Evolutionary conservation across 37 sponge, comb jelly and placozoan species (phyloP).

Genomic region (Chondrosia reniformis): DNA sequence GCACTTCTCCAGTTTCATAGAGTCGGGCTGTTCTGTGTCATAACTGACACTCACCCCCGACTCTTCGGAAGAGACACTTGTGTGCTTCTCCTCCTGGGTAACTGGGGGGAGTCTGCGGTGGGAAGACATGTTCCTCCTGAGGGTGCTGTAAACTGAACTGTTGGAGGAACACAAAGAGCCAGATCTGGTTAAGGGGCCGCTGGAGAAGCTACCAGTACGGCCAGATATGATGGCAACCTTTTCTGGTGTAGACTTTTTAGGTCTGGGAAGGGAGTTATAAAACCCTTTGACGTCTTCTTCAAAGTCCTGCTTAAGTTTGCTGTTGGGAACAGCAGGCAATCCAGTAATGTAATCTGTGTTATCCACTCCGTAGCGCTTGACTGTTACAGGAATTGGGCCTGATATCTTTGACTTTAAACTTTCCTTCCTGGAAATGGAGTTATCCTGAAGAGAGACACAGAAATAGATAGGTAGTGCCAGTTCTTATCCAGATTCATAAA

Average conservation of each 20-base stretch:
- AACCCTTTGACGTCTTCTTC: constrained; percentile 10
- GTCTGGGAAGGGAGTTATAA: constrained; percentile 12
- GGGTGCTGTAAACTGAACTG: no score
- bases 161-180: constrained; percentile 1
- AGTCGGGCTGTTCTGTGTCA: constrained; percentile 58
- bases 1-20: constrained; percentile 48
- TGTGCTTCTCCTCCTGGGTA: constrained; percentile 29
- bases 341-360: constrained; percentile 22
- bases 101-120: not conserved
- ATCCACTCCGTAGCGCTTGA: constrained; percentile 28
- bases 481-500: no score
- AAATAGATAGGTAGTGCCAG: no score
- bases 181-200: not conserved
- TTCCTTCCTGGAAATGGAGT: not conserved
- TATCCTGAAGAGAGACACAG: not conserved
- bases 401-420: not conserved
- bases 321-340: not conserved
- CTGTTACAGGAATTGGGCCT: constrained; percentile 1
- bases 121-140: not conserved
- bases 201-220: not conserved
- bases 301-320: no score
- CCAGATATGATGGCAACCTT: constrained; percentile 15
- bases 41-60: constrained; percentile 71
- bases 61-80: constrained; percentile 62
- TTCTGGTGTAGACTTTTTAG: constrained; percentile 19